Conservation (phyloP, 2,888 invertebrate species). For the Eristalinus sepulchralis region DNA sequence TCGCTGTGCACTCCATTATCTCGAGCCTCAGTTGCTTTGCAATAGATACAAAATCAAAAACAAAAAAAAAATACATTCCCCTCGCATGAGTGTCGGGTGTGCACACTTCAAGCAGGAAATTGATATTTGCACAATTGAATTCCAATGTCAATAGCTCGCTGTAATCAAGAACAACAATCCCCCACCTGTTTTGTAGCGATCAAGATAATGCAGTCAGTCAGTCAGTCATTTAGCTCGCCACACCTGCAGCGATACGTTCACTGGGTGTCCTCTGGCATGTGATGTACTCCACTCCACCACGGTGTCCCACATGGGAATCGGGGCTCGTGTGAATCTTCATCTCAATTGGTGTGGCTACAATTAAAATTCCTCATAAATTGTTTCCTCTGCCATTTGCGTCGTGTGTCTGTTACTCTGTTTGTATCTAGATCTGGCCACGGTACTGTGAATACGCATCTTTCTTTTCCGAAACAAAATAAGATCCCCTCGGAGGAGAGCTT, state of each 20-base stretch:
- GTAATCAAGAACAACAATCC: slow-evolving; percentile 10
- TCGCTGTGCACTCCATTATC: neutral
- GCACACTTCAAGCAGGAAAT: neutral
- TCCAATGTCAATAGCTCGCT: slow-evolving; percentile 29
- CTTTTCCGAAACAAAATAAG: neutral
- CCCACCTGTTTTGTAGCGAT: slow-evolving; percentile 38
- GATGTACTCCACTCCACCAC: neutral
- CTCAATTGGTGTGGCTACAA: slow-evolving; percentile 39
- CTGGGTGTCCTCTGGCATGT: neutral
- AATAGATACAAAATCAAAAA: neutral
- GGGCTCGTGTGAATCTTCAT: slow-evolving; percentile 53
- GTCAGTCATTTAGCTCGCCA: neutral
- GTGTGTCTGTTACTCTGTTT: neutral
- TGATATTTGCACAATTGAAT: slow-evolving; percentile 23
- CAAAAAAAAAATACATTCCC: neutral
- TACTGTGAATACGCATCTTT: neutral
- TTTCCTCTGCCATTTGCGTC: neutral
- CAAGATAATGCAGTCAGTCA: neutral
- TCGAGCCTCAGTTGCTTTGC: neutral
- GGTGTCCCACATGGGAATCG: slow-evolving; percentile 41
- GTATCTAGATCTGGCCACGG: neutral
- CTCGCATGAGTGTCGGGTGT: neutral
- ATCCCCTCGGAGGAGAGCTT: neutral
- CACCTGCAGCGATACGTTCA: neutral
- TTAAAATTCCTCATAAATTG: slow-evolving; percentile 37